Conservation (phyloP, 1,140 invertebrate genomes). For the Drosophila takahashii region DNA sequence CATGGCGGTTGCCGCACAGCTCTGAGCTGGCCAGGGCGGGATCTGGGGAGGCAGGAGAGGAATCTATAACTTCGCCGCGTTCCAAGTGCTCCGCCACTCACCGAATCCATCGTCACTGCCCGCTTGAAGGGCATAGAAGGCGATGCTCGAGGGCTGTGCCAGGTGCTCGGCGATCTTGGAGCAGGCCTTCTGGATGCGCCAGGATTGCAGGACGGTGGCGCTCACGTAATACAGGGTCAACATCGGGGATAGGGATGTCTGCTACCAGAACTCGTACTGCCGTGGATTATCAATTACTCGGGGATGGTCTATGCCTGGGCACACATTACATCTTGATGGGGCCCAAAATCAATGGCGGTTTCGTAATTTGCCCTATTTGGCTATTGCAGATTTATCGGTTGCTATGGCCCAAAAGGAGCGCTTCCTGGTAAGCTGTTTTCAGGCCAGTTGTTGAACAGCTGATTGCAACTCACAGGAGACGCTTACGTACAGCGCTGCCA, state of each 20-base stretch:
- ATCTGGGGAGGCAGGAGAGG: slow-evolving; percentile 30
- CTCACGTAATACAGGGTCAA: slow-evolving; percentile 89
- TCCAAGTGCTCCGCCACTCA: slow-evolving; percentile 29
- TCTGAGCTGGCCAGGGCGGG: slow-evolving; percentile 85
- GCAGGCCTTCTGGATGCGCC: slow-evolving; percentile 86
- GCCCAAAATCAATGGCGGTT: slow-evolving; percentile 68
- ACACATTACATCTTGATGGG: slow-evolving; percentile 1
- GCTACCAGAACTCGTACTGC: background rate
- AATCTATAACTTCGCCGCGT: background rate
- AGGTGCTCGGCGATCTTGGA: slow-evolving; percentile 84
- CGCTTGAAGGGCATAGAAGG: slow-evolving; percentile 81
- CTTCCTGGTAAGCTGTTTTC: slow-evolving; percentile 23
- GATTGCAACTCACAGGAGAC: too few species aligned
- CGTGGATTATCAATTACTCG: background rate
- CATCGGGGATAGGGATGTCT: slow-evolving; percentile 39
- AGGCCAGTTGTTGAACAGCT: slow-evolving; percentile 64
- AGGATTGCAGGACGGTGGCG: slow-evolving; percentile 88
- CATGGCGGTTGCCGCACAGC: slow-evolving; percentile 85
- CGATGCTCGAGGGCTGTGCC: slow-evolving; percentile 80
- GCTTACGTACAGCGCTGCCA: too few species aligned
- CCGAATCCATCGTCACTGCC: slow-evolving; percentile 75
- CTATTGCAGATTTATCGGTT: slow-evolving; percentile 31
- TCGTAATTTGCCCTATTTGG: slow-evolving; percentile 58
- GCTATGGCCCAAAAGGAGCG: slow-evolving; percentile 49
- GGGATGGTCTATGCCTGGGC: background rate